These are phyloP conservation scores for Lagenorhynchus albirostris DNA, from an alignment of 2,113 vertebrate genomes.

Conservation along the genomic window DNA sequence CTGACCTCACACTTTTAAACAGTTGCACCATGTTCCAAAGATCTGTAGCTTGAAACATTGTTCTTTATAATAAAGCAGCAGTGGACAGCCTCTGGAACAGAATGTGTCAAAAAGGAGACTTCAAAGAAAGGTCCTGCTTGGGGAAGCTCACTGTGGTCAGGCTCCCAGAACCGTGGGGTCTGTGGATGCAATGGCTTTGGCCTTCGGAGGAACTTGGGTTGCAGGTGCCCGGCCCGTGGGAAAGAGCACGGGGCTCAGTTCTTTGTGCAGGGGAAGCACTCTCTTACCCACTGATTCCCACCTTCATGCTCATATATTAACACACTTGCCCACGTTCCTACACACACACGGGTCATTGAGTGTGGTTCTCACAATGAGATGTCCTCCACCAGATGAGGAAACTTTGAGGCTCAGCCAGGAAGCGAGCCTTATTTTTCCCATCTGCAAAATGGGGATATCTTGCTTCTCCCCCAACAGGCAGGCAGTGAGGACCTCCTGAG, in stretches of 20 bases:
- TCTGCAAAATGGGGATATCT: too few relatives aligned
- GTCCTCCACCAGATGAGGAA: neutral
- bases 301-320: neutral
- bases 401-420: neutral
- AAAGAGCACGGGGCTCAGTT: neutral
- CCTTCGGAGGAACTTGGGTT: neutral
- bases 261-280: neutral
- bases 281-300: neutral
- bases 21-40: neutral
- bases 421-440: accelerated
- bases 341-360: accelerated
- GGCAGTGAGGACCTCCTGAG: too few relatives aligned
- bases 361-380: neutral
- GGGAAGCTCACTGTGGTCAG: neutral
- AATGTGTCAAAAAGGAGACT: neutral
- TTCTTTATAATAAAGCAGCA: neutral
- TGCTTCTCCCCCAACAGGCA: too few relatives aligned
- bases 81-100: neutral
- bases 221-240: neutral
- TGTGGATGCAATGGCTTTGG: neutral
- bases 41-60: neutral
- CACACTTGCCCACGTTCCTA: neutral
- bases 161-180: neutral
- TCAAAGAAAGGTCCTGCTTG: neutral
- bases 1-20: neutral